Percentiles rank a stretch among this genome's conserved stretches.
Conservation (phyloP, 2,888 invertebrate genomes). For the Teleogryllus oceanicus region DNA sequence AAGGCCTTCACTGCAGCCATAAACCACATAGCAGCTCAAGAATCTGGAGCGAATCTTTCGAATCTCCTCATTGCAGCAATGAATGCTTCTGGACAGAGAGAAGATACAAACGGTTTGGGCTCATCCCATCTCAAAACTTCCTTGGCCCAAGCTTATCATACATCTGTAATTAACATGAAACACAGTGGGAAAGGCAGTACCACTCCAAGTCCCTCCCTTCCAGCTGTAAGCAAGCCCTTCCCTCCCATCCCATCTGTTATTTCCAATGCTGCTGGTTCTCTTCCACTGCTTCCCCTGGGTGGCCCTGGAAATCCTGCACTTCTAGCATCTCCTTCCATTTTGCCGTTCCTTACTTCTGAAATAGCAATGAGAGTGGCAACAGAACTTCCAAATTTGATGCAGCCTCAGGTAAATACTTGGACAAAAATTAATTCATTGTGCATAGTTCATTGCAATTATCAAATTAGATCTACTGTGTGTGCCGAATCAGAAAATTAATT, state of each 20-base stretch:
- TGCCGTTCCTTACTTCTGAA: conserved; percentile 46
- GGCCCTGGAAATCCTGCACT: neutral
- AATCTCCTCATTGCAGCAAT: conserved; percentile 37
- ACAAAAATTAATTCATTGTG: too few relatives aligned
- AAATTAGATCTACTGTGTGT: too few relatives aligned
- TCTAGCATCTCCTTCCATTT: conserved; percentile 29
- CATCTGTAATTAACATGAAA: conserved; percentile 24
- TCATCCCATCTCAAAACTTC: conserved; percentile 27
- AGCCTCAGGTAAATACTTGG: too few relatives aligned
- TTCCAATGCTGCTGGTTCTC: conserved; percentile 18
- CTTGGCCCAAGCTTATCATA: conserved; percentile 18
- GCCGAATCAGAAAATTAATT: too few relatives aligned
- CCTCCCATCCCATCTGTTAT: conserved; percentile 21
- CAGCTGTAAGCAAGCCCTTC: conserved; percentile 20
- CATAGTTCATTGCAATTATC: too few relatives aligned
- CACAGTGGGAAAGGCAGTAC: neutral
- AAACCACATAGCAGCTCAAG: neutral
- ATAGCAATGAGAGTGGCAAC: conserved; percentile 63
- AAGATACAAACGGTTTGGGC: conserved; percentile 27
- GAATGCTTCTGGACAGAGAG: conserved; percentile 26
- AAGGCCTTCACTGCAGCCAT: conserved; percentile 28
- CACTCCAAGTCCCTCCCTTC: neutral
- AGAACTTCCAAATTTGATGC: conserved; percentile 40
- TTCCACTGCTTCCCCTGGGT: neutral
- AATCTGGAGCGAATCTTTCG: conserved; percentile 36